These are phyloP conservation scores for Myopa testacea DNA, from an alignment of 2,888 invertebrate species.

Conservation along the genomic window DNA sequence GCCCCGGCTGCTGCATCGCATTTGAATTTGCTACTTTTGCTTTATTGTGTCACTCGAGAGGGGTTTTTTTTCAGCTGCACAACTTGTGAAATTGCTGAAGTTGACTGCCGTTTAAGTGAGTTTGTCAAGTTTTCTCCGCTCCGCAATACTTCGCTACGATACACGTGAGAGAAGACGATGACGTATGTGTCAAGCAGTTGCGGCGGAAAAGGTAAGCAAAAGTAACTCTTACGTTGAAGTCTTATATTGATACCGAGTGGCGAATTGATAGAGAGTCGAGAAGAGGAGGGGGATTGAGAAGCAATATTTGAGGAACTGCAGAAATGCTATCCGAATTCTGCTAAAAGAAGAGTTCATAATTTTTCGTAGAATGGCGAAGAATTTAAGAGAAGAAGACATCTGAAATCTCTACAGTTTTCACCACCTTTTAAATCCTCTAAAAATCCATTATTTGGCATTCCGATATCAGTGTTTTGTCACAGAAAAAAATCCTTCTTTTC, in stretches of 20 bases:
- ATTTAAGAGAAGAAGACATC: not conserved
- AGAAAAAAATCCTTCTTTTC: not conserved
- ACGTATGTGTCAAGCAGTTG: not conserved
- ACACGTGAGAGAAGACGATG: not conserved
- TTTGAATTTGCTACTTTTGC: slow-evolving; percentile 24
- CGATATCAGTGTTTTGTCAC: not conserved
- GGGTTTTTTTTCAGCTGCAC: slow-evolving; percentile 16
- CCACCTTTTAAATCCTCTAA: not conserved
- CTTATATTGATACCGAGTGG: not conserved
- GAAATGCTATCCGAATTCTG: too few relatives aligned
- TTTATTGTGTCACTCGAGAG: slow-evolving; percentile 13
- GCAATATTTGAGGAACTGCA: not conserved
- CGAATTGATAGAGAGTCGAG: too few relatives aligned
- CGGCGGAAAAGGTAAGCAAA: slow-evolving; percentile 10
- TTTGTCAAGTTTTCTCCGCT: not conserved
- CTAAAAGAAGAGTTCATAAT: not conserved
- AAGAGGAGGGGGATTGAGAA: not conserved
- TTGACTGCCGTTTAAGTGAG: slow-evolving; percentile 23
- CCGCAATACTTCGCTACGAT: not conserved
- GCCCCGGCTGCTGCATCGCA: slow-evolving; percentile 4
- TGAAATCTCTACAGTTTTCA: not conserved
- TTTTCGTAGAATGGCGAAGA: not conserved
- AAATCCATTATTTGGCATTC: not conserved
- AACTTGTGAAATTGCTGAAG: slow-evolving; percentile 37
- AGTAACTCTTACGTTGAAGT: slow-evolving; percentile 2